Evolutionary conservation across 2,888 invertebrate species (phyloP).

Genomic region (Tachystola acroxantha): DNA sequence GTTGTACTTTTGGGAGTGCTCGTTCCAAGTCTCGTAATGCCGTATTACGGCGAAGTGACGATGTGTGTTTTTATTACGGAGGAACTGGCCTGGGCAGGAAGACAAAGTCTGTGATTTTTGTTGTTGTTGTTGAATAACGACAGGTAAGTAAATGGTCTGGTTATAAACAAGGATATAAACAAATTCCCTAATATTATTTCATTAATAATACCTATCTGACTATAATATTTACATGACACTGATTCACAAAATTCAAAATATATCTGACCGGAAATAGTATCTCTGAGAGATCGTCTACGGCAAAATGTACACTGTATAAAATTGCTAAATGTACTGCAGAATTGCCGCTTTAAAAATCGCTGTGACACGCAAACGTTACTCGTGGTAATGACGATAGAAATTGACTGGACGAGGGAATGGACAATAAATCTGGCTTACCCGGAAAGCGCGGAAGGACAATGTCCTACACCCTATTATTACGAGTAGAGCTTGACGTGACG

Average conservation of each 20-base stretch:
- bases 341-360: neutral
- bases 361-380: neutral
- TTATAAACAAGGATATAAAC: too few relatives aligned
- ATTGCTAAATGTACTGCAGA: too few relatives aligned
- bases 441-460: slow-evolving; percentile 52
- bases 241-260: too few relatives aligned
- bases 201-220: too few relatives aligned
- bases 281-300: too few relatives aligned
- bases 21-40: slow-evolving; percentile 21
- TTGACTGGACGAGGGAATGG: slow-evolving; percentile 7
- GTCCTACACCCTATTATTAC: slow-evolving; percentile 52
- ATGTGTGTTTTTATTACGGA: slow-evolving; percentile 20
- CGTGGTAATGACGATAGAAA: neutral
- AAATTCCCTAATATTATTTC: too few relatives aligned
- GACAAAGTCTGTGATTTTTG: too few relatives aligned
- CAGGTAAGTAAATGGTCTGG: neutral
- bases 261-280: too few relatives aligned
- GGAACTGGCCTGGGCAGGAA: neutral
- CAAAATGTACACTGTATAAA: too few relatives aligned
- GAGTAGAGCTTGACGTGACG: slow-evolving; percentile 32
- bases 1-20: slow-evolving; percentile 25
- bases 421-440: slow-evolving; percentile 13
- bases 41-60: slow-evolving; percentile 8
- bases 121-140: too few relatives aligned
- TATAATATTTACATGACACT: too few relatives aligned